phyloP scores from a whole-genome alignment of 2,888 invertebrate genomes.

The Odontomyia ornata region DNA sequence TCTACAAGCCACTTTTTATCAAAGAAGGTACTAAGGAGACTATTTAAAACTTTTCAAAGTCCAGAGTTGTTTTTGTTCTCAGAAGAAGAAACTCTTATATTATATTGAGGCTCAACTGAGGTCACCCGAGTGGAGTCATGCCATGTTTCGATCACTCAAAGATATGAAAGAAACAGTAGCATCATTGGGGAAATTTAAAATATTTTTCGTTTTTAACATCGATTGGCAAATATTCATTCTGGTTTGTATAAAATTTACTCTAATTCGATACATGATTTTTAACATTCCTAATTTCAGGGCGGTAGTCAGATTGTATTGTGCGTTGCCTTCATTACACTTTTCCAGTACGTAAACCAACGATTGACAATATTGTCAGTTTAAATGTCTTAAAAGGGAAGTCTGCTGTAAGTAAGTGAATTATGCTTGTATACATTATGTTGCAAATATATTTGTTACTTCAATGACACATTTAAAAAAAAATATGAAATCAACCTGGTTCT shows the following conservation, averaged over 20 bases:
- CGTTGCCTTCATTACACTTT: slow-evolving; percentile 4
- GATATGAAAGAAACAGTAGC: slow-evolving; percentile 22
- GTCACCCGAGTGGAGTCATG: not conserved
- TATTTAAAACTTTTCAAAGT: not conserved
- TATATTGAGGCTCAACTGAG: slow-evolving; percentile 2
- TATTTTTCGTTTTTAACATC: slow-evolving; percentile 36
- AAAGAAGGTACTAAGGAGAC: slow-evolving; percentile 10
- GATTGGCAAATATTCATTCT: slow-evolving; percentile 38
- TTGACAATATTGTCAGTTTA: too few species aligned
- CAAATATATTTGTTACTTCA: too few species aligned
- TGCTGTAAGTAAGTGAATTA: too few species aligned
- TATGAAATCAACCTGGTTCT: too few species aligned
- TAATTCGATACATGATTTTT: not conserved
- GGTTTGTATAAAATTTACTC: slow-evolving; percentile 8
- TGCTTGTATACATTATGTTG: too few species aligned
- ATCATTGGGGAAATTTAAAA: slow-evolving; percentile 10
- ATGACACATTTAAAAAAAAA: too few species aligned
- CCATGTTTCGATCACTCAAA: not conserved
- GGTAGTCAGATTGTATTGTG: slow-evolving; percentile 5
- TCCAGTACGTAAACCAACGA: slow-evolving; percentile 19
- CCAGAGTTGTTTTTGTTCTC: not conserved
- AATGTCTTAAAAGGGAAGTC: too few species aligned
- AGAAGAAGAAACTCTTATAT: slow-evolving; percentile 2
- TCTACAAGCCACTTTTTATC: not conserved
- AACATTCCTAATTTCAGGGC: not conserved